Evolutionary conservation across 2,888 invertebrate species (phyloP), one percentile per base, ranked within the genome.

Genomic region (Ophion ventricosus): DNA sequence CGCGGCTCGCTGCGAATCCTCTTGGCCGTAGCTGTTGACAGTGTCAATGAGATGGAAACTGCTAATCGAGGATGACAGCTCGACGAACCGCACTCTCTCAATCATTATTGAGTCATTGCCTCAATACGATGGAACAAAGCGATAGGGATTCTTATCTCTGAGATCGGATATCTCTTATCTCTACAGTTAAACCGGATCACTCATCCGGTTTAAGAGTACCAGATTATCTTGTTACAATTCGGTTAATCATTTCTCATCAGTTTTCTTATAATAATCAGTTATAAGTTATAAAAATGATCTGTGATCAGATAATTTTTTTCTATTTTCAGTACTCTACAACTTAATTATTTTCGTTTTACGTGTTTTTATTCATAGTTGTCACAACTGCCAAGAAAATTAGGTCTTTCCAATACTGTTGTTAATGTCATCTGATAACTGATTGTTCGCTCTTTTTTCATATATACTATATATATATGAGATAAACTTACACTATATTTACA

Each of bases 1-100:
- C 95, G 95, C 92, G 94, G 95, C 83, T 95, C 95, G 2, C 95
- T 95, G 25, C 96, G 94, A 11, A 95, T 95, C 40, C 96, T 94
- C 88, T 96, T 96, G 63, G 96, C 95, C 49, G 97, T 96, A 2
- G 96, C 96, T 95, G 94, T 87, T 92, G 90, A 83, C 77, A 26
- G 20, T 29, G 64, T 20, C 54, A 20, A 35, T 17, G 23, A n/a
- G 43, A 25, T 0, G 14, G 20, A 49, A 75, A 23, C 20, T 1
- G 17, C n/a, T n/a, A n/a, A n/a, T 7, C 54, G 54, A 57, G 57
- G 23, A 57, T 7, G 57, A 63, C 35, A 20, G 29, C n/a, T 7
- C 40, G 29, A 29, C 29, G 26, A n/a, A 20, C 10, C 20, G 57
- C 17, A 11, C 40, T 2, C 40, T 25, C 1, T 10, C 17, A 5